Conservation (phyloP, 2,113 vertebrate species). For the Hyaena hyaena region DNA sequence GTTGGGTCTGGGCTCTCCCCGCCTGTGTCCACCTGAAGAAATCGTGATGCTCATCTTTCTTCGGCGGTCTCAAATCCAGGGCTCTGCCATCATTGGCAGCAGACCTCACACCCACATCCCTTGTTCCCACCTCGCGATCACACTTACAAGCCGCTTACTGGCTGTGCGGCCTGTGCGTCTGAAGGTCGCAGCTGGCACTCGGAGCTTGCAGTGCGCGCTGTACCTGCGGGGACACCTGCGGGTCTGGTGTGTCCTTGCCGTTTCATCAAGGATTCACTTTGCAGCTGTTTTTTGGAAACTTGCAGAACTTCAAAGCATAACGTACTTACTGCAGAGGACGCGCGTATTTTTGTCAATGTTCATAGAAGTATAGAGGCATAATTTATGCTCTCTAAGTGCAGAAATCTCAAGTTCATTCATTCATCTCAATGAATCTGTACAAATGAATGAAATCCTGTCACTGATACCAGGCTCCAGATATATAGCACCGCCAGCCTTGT, state of each 20-base stretch:
- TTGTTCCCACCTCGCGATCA: no score
- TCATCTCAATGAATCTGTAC: not conserved
- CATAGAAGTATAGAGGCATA: not conserved
- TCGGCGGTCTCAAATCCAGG: not conserved
- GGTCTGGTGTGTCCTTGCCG: no score
- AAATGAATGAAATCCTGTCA: not conserved
- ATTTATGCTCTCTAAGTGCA: not conserved
- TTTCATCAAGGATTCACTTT: not conserved
- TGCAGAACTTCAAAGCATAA: not conserved
- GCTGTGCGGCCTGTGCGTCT: accelerated
- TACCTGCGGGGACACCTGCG: not conserved
- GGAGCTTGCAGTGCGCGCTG: accelerated
- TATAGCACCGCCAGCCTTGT: accelerated
- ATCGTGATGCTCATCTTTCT: not conserved
- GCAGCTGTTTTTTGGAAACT: not conserved
- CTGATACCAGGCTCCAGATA: not conserved
- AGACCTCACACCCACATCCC: not conserved
- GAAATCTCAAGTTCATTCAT: not conserved
- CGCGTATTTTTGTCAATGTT: not conserved
- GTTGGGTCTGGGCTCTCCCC: not conserved
- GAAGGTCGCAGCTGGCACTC: accelerated
- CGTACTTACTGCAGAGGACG: not conserved
- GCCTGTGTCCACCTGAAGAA: not conserved
- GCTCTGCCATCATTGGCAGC: accelerated
- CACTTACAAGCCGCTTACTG: no score